phyloP scores from a whole-genome alignment of 2,797 vertebrate genomes.

The Capromys pilorides region DNA sequence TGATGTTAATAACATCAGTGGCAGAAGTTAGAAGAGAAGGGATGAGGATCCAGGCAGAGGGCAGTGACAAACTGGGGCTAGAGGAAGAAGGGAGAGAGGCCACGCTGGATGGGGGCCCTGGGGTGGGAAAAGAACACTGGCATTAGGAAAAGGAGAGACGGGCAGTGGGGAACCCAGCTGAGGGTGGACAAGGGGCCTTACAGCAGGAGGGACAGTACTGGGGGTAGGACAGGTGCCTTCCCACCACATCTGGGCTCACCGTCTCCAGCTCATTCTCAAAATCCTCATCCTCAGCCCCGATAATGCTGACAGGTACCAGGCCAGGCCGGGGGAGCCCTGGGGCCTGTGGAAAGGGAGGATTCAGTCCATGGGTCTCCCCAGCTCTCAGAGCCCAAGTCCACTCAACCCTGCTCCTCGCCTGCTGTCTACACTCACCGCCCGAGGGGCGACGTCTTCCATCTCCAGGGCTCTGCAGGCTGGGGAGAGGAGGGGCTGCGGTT shows the following conservation, averaged over 20 bases:
- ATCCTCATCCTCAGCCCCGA: constrained; percentile 96
- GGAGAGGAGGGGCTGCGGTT: constrained; percentile 11
- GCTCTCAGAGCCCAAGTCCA: background rate
- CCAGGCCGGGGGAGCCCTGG: constrained; percentile 45
- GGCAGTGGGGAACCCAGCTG: background rate
- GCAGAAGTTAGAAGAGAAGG: background rate
- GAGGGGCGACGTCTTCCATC: constrained; percentile 68
- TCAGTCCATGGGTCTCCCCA: background rate
- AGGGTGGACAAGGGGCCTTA: background rate
- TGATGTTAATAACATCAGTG: background rate
- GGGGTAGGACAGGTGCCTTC: background rate
- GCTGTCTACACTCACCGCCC: constrained; percentile 77
- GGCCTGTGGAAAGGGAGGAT: constrained; percentile 49
- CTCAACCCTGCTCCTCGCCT: background rate
- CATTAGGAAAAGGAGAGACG: background rate
- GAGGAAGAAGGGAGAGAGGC: background rate
- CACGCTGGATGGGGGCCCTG: too few relatives aligned
- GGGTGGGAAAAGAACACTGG: background rate
- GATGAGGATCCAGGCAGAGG: background rate
- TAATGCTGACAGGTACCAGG: constrained; percentile 88
- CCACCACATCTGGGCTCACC: constrained; percentile 83
- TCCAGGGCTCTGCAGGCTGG: constrained; percentile 68
- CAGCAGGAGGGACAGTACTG: background rate
- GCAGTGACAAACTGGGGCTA: background rate
- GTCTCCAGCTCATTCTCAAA: constrained; percentile 93